A percentile compares a stretch with the other conserved stretches of the same genome.
phyloP scores from a whole-genome alignment of 2,888 invertebrate species.

The Athalia circularis region DNA sequence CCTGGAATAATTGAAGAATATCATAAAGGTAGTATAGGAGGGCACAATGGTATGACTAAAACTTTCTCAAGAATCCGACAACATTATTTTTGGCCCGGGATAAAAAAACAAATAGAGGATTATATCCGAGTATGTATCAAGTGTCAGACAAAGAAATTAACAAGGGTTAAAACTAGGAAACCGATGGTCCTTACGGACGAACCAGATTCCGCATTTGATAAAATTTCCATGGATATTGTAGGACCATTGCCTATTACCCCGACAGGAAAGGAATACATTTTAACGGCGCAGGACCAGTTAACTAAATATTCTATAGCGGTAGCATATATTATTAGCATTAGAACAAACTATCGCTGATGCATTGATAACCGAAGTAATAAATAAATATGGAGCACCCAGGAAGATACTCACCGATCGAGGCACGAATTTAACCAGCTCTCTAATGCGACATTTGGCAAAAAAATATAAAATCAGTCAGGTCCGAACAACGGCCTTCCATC shows the following conservation, averaged over 20 bases:
- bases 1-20: no score
- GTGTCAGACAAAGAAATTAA: conserved; percentile 21
- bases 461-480: conserved; percentile 40
- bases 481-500: conserved; percentile 51
- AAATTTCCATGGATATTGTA: conserved; percentile 45
- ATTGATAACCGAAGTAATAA: not conserved
- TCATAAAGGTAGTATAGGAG: no score
- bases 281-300: not conserved
- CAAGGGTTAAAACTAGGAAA: not conserved
- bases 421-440: not conserved
- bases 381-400: not conserved
- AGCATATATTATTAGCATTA: not conserved
- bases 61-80: no score
- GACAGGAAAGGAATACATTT: not conserved
- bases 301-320: conserved; percentile 5
- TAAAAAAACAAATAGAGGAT: no score
- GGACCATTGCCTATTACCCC: no score
- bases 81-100: no score
- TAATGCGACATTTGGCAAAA: not conserved
- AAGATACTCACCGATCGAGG: not conserved
- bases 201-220: conserved; percentile 37
- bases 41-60: no score
- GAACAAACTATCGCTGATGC: conserved; percentile 28
- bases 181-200: conserved; percentile 45
- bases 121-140: no score